Conservation (phyloP, 2,888 invertebrate genomes). For the Macrosiphum euphorbiae region DNA sequence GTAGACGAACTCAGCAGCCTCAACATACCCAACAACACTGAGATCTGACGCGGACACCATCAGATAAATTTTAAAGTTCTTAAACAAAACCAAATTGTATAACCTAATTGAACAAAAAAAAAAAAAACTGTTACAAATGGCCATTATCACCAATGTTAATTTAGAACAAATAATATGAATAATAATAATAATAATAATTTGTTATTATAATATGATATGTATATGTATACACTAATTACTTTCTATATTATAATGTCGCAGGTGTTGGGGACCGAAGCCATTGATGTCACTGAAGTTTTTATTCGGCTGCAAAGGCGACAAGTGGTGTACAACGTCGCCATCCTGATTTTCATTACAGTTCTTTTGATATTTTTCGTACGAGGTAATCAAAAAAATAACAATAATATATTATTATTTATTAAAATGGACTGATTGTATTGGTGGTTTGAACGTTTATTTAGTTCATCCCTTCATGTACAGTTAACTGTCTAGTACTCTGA, state of each 20-base stretch:
- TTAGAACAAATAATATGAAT: too few species aligned
- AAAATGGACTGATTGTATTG: background rate
- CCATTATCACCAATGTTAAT: too few species aligned
- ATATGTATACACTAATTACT: background rate
- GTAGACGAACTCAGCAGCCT: too few species aligned
- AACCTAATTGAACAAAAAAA: too few species aligned
- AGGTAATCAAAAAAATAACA: conserved; percentile 9
- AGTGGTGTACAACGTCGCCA: conserved; percentile 51
- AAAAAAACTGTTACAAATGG: too few species aligned
- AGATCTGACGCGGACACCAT: too few species aligned
- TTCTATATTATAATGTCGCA: background rate
- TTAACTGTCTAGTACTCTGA: too few species aligned
- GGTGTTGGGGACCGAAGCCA: conserved; percentile 57
- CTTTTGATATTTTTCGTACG: conserved; percentile 52
- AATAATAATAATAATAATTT: too few species aligned
- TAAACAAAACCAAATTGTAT: too few species aligned
- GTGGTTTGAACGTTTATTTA: background rate
- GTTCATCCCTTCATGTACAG: background rate
- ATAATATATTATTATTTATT: background rate
- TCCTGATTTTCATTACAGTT: conserved; percentile 54
- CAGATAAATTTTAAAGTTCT: too few species aligned
- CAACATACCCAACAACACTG: too few species aligned
- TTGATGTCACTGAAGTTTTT: conserved; percentile 60
- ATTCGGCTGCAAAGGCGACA: conserved; percentile 54
- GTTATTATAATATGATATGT: too few species aligned